Evolutionary conservation across 2,797 vertebrate genomes (phyloP).

Genomic region (Gymnodraco acuticeps): DNA sequence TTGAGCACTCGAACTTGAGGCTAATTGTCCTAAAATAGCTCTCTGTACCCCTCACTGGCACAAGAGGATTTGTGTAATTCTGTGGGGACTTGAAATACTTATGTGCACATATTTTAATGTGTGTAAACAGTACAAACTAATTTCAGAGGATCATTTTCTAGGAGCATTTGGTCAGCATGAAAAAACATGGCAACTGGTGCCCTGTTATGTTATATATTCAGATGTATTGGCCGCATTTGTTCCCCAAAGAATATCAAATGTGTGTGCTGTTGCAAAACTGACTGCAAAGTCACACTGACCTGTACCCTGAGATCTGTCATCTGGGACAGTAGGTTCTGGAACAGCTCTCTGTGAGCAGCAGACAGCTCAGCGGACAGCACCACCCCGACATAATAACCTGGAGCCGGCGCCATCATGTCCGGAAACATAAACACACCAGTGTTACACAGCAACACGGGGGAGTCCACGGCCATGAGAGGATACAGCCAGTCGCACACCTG

Average conservation of each 20-base stretch:
- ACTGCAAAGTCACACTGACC: slow-evolving; percentile 80
- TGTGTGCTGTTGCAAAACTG: background rate
- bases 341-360: slow-evolving; percentile 86
- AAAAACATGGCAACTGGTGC: background rate
- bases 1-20: background rate
- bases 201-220: background rate
- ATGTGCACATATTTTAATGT: background rate
- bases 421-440: slow-evolving; percentile 98
- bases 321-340: slow-evolving; percentile 93
- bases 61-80: slow-evolving; percentile 29
- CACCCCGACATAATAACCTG: slow-evolving; percentile 94
- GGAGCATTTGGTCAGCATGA: too few relatives aligned
- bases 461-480: slow-evolving; percentile 92
- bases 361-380: slow-evolving; percentile 94
- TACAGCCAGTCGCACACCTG: slow-evolving; percentile 99
- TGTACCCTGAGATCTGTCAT: slow-evolving; percentile 96
- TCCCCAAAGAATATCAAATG: background rate
- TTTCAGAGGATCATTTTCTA: too few relatives aligned
- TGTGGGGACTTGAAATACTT: slow-evolving; percentile 13
- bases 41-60: slow-evolving; percentile 3
- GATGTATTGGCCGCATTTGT: background rate
- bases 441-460: slow-evolving; percentile 93
- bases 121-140: too few relatives aligned
- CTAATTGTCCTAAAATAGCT: slow-evolving; percentile 37
- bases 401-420: slow-evolving; percentile 90